Evolutionary conservation across 1,140 invertebrate genomes (phyloP).

Genomic region (Anastatus disparis): DNA sequence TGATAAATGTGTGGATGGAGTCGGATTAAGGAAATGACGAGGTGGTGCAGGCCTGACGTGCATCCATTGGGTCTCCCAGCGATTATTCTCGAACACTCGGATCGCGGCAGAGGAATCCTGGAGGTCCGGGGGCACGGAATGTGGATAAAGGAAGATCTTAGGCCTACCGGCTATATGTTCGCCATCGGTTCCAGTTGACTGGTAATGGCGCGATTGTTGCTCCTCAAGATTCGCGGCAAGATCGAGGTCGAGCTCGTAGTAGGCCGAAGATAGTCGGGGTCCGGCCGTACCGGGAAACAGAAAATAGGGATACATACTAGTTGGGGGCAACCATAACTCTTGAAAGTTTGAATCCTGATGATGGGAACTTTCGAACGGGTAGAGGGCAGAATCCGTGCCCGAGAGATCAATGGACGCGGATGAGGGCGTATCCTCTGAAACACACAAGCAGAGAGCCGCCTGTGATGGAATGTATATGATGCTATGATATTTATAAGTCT

Average conservation of each 20-base stretch:
- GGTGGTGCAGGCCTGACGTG: slow-evolving; percentile 42
- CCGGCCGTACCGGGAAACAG: slow-evolving; percentile 65
- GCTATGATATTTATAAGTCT: no score
- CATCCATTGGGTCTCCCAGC: slow-evolving; percentile 36
- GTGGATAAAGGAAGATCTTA: slow-evolving; percentile 40
- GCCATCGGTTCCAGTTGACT: slow-evolving; percentile 52
- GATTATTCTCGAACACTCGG: slow-evolving; percentile 29
- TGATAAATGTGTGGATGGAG: slow-evolving; percentile 20
- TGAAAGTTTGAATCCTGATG: slow-evolving; percentile 64
- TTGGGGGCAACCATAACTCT: slow-evolving; percentile 68
- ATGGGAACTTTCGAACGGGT: slow-evolving; percentile 67
- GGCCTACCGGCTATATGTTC: slow-evolving; percentile 48
- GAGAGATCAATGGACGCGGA: slow-evolving; percentile 67
- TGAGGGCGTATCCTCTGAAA: slow-evolving; percentile 69
- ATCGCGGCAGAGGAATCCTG: slow-evolving; percentile 38
- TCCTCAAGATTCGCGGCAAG: slow-evolving; percentile 43
- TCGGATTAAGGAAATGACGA: slow-evolving; percentile 35
- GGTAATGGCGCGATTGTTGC: slow-evolving; percentile 32
- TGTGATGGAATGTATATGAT: slow-evolving; percentile 7
- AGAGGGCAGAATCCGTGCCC: slow-evolving; percentile 69
- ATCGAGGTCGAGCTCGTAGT: slow-evolving; percentile 58
- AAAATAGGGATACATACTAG: slow-evolving; percentile 70
- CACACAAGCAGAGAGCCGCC: slow-evolving; percentile 50
- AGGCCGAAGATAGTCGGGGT: slow-evolving; percentile 39
- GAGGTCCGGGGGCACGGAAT: slow-evolving; percentile 50